Evolutionary conservation across 2,797 vertebrate species (phyloP), one percentile per base, ranked within the genome.

Genomic region (Sebastes trivittatus): DNA sequence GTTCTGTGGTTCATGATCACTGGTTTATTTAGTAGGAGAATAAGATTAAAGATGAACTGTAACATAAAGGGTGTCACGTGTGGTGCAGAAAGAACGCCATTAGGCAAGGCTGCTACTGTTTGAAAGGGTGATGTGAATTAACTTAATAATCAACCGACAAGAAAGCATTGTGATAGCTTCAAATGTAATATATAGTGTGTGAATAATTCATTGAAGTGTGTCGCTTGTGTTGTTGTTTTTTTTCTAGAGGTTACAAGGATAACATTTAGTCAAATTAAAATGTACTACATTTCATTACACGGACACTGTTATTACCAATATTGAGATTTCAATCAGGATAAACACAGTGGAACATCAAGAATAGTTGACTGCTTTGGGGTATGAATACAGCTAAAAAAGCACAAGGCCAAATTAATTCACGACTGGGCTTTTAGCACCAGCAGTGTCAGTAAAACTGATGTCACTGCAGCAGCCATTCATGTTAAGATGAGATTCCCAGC

Each of bases 401-500:
- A 59, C 5, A 7, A 34, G 61, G 29, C 46, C 30, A 82, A 63
- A 82, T 84, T 7, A 59, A 75, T 71, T 75, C 71, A 75, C 22
- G 68, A 56, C 22, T 22, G 65, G 68, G 60, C 67, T 85, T 85
- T 89, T 72, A 87, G 72, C 30, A 30, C n/a, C 30, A 55, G 7
- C 61, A 5, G 2, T 25, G 55, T 82, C 62, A 75, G 62, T 62
- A 52, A 46, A 85, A 74, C 42, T 55, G 63, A 80, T 20, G 64
- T 75, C 71, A 14, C 61, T 11, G 67, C 72, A 49, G 42, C 75
- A 84, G 67, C 23, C 63, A 14, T 75, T 82, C 32, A 52, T 66
- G 81, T 72, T 76, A 30, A 54, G 74, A 83, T 81, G 83, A 81
- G 23, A 81, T 76, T 87, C 81, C 25, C 25, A 46, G 36, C n/a